phyloP scores from a whole-genome alignment of 1,140 invertebrate species.

The Limonius californicus region DNA sequence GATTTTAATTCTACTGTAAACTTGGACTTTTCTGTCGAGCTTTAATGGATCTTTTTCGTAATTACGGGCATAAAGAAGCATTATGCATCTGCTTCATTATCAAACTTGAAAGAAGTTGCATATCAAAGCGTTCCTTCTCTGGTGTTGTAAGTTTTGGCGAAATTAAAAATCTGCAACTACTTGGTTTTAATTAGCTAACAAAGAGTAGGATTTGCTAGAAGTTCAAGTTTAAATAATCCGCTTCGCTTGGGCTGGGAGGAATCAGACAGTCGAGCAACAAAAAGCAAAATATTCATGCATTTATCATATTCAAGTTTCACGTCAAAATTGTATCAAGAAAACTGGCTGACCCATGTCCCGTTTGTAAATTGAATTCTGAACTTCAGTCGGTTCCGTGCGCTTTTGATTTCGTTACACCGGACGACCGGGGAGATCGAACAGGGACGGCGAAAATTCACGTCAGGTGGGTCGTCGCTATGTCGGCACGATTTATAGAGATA shows the following conservation, averaged over 20 bases:
- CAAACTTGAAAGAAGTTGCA: not conserved
- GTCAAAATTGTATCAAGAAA: conserved; percentile 30
- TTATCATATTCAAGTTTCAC: conserved; percentile 25
- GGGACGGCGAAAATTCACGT: conserved; percentile 31
- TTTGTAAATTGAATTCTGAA: conserved; percentile 33
- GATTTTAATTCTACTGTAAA: not conserved
- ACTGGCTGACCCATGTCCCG: conserved; percentile 34
- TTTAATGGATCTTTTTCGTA: not conserved
- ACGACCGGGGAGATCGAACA: conserved; percentile 21
- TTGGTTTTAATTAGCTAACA: too few species aligned
- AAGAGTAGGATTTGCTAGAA: too few species aligned
- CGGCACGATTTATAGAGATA: conserved; percentile 21
- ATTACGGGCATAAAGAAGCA: not conserved
- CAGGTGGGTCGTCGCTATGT: conserved; percentile 24
- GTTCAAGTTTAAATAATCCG: not conserved
- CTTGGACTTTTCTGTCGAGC: not conserved
- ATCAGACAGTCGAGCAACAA: not conserved
- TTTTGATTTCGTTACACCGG: conserved; percentile 36
- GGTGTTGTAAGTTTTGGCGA: too few species aligned
- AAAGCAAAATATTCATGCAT: conserved; percentile 3
- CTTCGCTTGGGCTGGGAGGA: too few species aligned
- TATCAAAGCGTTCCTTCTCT: too few species aligned
- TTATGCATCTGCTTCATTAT: not conserved
- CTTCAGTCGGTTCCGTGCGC: conserved; percentile 27
- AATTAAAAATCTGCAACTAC: too few species aligned